Base-by-base conservation (phyloP, 2,888 invertebrate genomes). In the Chaitophorus viminalis region DNA sequence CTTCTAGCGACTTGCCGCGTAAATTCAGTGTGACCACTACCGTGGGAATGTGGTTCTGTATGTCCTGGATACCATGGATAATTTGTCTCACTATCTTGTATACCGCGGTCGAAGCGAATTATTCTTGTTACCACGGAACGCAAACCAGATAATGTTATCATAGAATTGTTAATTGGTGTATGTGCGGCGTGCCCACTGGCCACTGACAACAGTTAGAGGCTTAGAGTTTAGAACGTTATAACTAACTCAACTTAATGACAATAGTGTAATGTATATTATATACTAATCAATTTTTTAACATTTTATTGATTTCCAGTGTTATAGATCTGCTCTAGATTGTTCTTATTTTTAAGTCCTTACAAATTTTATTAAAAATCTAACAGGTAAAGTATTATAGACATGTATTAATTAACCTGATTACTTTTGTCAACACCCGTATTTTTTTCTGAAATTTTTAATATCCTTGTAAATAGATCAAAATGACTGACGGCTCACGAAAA, bases 401-500 rank as follows among this genome's bases (percentile, higher is more conserved):
- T 17, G 4, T 25, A 31, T 18, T 79, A 18, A 81, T 39, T 39
- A 36, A 72, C 8, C n/a, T 65, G 36, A 18, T 21, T 68, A 14
- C n/a, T 82, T 52, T 52, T 25, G 29, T 3, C 14, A 82, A 74
- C 14, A 33, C 31, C 21, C 31, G 46, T 46, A 33, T 54, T 79
- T 86, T 65, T 77, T 8, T 74, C 31, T 87, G 72, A 87, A 87
- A 70, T 60, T 29, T 8, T 36, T 17, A n/a, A 74, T 31, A 79
- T 87, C 74, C 29, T 87, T 81, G 5, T 81, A 74, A 75, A 65
- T 75, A 87, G 81, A 70, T 82, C 52, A 82, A 76, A 77, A 89
- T 89, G 89, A 77, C 84, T 31, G 54, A 81, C n/a, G 54, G 60
- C 82, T 29, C 79, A 46, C 91, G 91, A 68, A 91, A 91, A 39